Percentiles rank a stretch among this genome's conserved stretches.
Conservation (phyloP, 2,113 vertebrate genomes). For the Nesogale talazaci region DNA sequence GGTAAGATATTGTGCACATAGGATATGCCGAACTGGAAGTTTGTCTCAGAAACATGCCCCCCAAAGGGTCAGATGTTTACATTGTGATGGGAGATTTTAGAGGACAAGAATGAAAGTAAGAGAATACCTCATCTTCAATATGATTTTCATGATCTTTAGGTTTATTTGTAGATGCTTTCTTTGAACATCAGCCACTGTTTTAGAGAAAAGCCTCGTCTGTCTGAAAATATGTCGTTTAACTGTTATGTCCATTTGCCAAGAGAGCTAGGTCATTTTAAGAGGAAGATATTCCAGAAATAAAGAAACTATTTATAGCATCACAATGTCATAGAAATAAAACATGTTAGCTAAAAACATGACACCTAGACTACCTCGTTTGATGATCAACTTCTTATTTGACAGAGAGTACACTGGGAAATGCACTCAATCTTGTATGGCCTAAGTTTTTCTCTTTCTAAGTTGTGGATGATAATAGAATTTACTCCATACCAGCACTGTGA, state of each 20-base stretch:
- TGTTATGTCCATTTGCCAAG: slow-evolving; percentile 7
- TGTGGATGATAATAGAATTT: not conserved
- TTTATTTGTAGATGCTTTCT: not conserved
- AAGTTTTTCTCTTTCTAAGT: slow-evolving; percentile 4
- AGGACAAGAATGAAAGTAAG: not conserved
- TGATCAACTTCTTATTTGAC: not conserved
- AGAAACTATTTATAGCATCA: slow-evolving; percentile 7
- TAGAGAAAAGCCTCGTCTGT: not conserved
- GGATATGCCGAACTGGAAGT: slow-evolving; percentile 20
- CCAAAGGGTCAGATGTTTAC: not conserved
- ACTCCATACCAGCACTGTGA: not conserved
- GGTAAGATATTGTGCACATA: slow-evolving; percentile 3
- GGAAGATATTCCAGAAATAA: not conserved
- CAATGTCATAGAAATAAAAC: not conserved
- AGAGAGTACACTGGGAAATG: not conserved
- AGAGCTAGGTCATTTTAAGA: slow-evolving; percentile 7
- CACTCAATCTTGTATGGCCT: not conserved
- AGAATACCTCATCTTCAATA: not conserved
- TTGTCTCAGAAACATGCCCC: not conserved
- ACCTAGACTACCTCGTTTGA: not conserved
- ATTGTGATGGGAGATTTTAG: slow-evolving; percentile 31
- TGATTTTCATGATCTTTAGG: not conserved
- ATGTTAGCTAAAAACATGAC: not conserved
- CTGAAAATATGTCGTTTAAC: slow-evolving; percentile 15
- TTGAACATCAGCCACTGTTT: not conserved